Evolutionary conservation across 1,140 invertebrate genomes (phyloP).

Genomic region (Oedothorax gibbosus): DNA sequence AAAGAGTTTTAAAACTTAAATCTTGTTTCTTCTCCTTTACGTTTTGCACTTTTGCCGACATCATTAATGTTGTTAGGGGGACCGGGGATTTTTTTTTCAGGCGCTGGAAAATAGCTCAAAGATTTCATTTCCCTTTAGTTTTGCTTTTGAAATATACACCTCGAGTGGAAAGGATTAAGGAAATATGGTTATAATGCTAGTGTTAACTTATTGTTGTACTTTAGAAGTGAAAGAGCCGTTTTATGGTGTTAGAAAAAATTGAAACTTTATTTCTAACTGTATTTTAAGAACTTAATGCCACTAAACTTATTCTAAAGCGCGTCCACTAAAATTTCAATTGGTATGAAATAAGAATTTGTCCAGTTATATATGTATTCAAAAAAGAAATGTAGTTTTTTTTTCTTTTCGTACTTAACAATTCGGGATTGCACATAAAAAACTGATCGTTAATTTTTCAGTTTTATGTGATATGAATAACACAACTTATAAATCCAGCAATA

Average conservation of each 20-base stretch:
- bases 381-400: no score
- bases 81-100: neutral
- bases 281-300: no score
- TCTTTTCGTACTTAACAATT: no score
- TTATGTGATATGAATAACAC: no score
- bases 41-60: slow-evolving; percentile 36
- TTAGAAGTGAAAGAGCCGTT: neutral
- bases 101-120: neutral
- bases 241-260: neutral
- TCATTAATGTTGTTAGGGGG: slow-evolving; percentile 27
- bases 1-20: slow-evolving; percentile 54
- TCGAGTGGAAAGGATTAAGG: neutral
- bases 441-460: no score
- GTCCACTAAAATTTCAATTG: no score
- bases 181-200: neutral
- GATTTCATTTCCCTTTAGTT: neutral
- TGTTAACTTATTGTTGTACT: neutral
- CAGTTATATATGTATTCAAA: no score
- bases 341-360: no score
- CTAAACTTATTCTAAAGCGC: no score
- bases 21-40: slow-evolving; percentile 24
- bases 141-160: no score
- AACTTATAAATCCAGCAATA: no score
- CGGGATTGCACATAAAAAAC: no score
- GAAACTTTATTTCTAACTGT: neutral